Base-by-base conservation (phyloP, 2,888 invertebrate species). In the Amiota mariae region DNA sequence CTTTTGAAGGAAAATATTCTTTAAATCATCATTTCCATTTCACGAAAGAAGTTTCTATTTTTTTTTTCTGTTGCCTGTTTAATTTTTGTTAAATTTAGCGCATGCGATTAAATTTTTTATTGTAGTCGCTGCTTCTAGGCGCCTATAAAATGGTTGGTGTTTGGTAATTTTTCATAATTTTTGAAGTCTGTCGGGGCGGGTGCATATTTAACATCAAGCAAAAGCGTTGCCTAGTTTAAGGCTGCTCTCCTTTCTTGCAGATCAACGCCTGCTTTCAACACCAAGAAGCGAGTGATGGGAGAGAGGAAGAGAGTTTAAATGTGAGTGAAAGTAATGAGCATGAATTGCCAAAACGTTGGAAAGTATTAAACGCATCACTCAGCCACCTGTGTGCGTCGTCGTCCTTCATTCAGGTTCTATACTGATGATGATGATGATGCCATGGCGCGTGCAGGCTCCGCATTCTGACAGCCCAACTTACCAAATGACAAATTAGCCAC, bases 401-500 rank as follows among this genome's bases (percentile, higher is more conserved):
- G 24, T 59, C 20, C 18, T 20, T 20, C 18, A 59, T 59, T 18
- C 18, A n/a, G 13, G 13, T 54, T 54, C 54, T 54, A 2, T 18
- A 18, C 18, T 8, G 24, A 20, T 11, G 56, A 56, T 56, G n/a
- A 9, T 61, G 24, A 24, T 18, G 20, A 13, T 61, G 24, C 36
- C 46, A 18, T 72, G 18, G 47, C 54, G 56, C 36, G 48, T 48
- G 18, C n/a, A 12, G 8, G 64, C 64, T 56, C 18, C 51, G 24
- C 15, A 36, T 59, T n/a, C 18, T 49, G 24, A 24, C 46, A 12
- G 71, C 48, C 2, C 47, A n/a, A 59, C 46, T 51, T 68, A 71
- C 54, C 67, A 78, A 85, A 82, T 84, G 86, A 84, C 84, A 86
- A 84, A 84, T 86, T 84, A 84, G 86, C 78, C 76, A 82, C 87